Evolutionary conservation across 2,113 vertebrate species (phyloP), one percentile per base, ranked within the genome.

Genomic region (Coptodon bakossiorum): DNA sequence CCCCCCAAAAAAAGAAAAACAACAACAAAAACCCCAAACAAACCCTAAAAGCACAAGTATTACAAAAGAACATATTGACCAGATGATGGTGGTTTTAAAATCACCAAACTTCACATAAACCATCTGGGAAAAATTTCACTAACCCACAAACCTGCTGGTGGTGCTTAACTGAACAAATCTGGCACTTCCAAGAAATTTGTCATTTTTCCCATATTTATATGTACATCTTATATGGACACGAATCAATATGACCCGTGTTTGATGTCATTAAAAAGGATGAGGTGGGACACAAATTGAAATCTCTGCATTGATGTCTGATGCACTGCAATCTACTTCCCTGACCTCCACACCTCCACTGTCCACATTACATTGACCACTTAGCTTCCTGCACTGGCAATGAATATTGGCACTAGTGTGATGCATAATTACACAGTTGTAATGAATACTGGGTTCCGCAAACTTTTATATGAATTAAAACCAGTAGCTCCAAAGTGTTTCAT

Each of bases 21-120:
- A 22, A 22, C 22, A 22, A 22, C 22, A 59, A 9, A 8, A 1
- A 0, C 0, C 2, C 19, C 24, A 5, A 59, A 9, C 27, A 6
- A 36, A 13, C 19, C 61, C 61, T 63, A 38, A 66, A 43, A 71
- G 36, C n/a, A 22, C 12, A 45, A 73, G 40, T 48, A 29, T 17
- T 73, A 48, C 27, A 76, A 76, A 76, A 29, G 13, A 29, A 48
- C 38, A 76, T 11, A 48, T 16, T 76, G 71, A 19, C 43, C 71
- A 76, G 24, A 76, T 50, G 16, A 31, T 31, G 71, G 24, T 29
- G 71, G 16, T 76, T 17, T 48, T 48, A 71, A 71, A 40, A 71
- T 71, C 5, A 43, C 7, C 66, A 71, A 43, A 71, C 38, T 22
- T 40, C 22, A 40, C 63, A 22, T 22, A 3, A 9, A 5, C 36